Evolutionary conservation across 1,140 invertebrate genomes (phyloP).

Genomic region (Habropoda laboriosa): DNA sequence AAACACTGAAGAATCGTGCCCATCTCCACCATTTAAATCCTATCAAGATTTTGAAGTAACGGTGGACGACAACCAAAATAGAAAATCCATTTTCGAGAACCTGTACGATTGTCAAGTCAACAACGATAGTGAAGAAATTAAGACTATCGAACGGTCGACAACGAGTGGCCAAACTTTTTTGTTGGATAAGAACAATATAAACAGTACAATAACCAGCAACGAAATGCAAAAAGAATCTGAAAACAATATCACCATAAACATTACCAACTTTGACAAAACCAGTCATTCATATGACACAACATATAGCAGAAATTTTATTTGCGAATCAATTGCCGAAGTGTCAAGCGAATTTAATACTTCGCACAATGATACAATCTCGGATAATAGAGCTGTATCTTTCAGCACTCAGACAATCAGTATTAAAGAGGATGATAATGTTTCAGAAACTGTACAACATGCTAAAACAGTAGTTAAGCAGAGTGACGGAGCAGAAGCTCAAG

Average conservation of each 20-base stretch:
- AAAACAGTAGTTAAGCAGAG: no score
- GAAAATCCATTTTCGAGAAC: slow-evolving; percentile 60
- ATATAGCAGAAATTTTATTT: slow-evolving; percentile 35
- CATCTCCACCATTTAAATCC: slow-evolving; percentile 31
- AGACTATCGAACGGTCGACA: slow-evolving; percentile 55
- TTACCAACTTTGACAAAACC: neutral
- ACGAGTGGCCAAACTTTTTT: neutral
- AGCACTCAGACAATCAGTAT: neutral
- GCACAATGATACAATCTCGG: neutral
- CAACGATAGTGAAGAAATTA: slow-evolving; percentile 51
- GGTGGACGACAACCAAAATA: neutral
- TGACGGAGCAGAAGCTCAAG: neutral
- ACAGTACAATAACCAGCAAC: neutral
- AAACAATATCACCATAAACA: neutral
- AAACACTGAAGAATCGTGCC: neutral
- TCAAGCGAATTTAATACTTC: slow-evolving; percentile 21
- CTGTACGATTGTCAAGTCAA: slow-evolving; percentile 49
- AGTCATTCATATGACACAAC: neutral
- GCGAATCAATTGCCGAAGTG: slow-evolving; percentile 55
- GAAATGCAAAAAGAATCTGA: neutral
- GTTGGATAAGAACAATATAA: neutral
- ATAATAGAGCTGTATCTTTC: neutral
- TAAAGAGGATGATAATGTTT: neutral
- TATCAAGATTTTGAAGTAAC: slow-evolving; percentile 27
- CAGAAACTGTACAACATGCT: neutral